Evolutionary conservation across 53 echinoderm and acorn worm species (phyloP).

Genomic region (Patiria pectinifera): DNA sequence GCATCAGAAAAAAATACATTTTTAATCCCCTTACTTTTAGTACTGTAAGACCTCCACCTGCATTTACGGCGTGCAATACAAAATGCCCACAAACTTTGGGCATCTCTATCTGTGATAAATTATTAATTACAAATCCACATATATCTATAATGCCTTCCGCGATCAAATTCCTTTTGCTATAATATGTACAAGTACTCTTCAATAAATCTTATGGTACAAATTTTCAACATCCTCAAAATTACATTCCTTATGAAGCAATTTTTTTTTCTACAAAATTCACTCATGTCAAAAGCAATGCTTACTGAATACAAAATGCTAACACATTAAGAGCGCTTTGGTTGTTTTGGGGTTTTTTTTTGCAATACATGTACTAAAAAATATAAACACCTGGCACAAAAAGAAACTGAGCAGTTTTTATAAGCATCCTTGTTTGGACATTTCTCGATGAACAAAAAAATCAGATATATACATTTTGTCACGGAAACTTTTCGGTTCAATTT

Average conservation of each 20-base stretch:
- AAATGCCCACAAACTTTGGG: neutral
- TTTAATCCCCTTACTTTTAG: neutral
- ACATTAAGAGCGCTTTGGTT: too few relatives aligned
- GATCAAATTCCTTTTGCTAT: neutral
- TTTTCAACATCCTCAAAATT: neutral
- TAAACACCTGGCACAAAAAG: too few relatives aligned
- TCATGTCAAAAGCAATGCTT: neutral
- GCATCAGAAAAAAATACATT: neutral
- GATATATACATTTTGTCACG: too few relatives aligned
- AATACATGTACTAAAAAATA: too few relatives aligned
- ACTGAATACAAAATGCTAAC: too few relatives aligned
- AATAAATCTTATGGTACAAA: constrained; percentile 6
- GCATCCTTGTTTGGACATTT: too few relatives aligned
- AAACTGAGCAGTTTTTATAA: too few relatives aligned
- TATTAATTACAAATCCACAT: constrained; percentile 46
- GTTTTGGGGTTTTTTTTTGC: too few relatives aligned
- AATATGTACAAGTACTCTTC: constrained; percentile 14
- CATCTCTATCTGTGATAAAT: constrained; percentile 22
- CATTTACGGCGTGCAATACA: neutral
- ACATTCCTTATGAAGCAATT: neutral
- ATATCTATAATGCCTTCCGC: constrained; percentile 15
- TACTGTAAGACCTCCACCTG: constrained; percentile 6
- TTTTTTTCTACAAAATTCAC: neutral
- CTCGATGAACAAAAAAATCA: too few relatives aligned
- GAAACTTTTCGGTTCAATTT: too few relatives aligned